A percentile compares a stretch with the other conserved stretches of the same genome.
phyloP scores from a whole-genome alignment of 2,888 invertebrate species.

The Gibbula magus region DNA sequence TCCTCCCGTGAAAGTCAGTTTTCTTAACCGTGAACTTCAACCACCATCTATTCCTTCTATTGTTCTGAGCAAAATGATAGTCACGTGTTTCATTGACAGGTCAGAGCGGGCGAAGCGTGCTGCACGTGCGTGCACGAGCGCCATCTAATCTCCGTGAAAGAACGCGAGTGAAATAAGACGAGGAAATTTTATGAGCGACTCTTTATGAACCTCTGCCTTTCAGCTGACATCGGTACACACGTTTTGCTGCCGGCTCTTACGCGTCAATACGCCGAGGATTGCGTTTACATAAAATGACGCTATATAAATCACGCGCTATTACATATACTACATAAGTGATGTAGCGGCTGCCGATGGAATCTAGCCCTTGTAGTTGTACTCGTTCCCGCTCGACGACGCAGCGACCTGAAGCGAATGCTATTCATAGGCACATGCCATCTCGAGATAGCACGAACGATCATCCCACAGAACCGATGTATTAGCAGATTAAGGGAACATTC shows the following conservation, averaged over 20 bases:
- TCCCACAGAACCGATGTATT: conserved; percentile 9
- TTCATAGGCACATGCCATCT: background rate
- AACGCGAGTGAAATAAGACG: background rate
- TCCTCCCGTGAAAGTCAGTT: background rate
- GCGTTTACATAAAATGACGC: conserved; percentile 12
- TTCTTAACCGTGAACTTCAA: background rate
- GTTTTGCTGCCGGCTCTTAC: background rate
- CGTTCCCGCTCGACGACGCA: background rate
- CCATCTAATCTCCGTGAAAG: background rate
- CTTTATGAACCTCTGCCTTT: background rate
- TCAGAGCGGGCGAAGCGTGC: background rate
- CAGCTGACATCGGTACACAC: background rate
- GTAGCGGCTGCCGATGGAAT: background rate
- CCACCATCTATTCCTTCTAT: background rate
- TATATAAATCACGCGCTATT: conserved; percentile 22
- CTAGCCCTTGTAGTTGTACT: background rate
- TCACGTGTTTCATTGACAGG: background rate
- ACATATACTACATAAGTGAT: conserved; percentile 12
- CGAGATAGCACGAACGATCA: background rate
- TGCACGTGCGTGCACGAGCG: conserved; percentile 1
- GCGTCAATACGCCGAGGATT: background rate
- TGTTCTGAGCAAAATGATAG: no score
- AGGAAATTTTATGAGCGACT: conserved; percentile 24
- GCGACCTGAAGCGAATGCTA: conserved; percentile 10
- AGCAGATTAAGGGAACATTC: conserved; percentile 12